phyloP scores from a whole-genome alignment of 2,888 invertebrate species.

The Drosophila dives region DNA sequence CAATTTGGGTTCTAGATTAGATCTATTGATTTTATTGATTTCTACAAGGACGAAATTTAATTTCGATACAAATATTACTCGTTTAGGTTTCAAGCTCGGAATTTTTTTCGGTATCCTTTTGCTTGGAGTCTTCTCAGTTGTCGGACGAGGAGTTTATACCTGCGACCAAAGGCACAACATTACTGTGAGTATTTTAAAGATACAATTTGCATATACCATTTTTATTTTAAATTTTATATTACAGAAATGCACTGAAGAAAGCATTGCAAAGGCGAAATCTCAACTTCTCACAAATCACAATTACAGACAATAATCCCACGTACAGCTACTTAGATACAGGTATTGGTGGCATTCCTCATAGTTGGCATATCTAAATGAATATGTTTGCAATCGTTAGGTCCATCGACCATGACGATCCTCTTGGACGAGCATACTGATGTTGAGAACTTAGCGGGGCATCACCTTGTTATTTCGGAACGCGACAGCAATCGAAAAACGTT shows the following conservation, averaged over 20 bases:
- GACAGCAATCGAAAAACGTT: conserved; percentile 82
- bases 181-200: conserved; percentile 86
- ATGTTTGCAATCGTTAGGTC: conserved; percentile 61
- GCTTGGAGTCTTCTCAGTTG: conserved; percentile 85
- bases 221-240: conserved; percentile 42
- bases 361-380: neutral
- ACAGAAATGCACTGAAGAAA: conserved; percentile 88
- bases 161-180: conserved; percentile 88
- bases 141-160: conserved; percentile 89
- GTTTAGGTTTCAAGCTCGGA: conserved; percentile 89
- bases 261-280: conserved; percentile 88
- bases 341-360: conserved; percentile 32
- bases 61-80: neutral
- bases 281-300: conserved; percentile 84
- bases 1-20: neutral
- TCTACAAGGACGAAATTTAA: neutral
- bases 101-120: conserved; percentile 90
- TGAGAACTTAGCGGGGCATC: conserved; percentile 84
- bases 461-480: conserved; percentile 83
- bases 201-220: neutral
- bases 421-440: conserved; percentile 84
- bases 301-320: conserved; percentile 83
- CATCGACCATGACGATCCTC: conserved; percentile 77
- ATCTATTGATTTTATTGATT: no score
- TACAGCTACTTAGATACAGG: conserved; percentile 83